These are phyloP conservation scores for Monarcha castaneiventris DNA, from an alignment of 2,113 vertebrate species.

Conservation along the genomic window DNA sequence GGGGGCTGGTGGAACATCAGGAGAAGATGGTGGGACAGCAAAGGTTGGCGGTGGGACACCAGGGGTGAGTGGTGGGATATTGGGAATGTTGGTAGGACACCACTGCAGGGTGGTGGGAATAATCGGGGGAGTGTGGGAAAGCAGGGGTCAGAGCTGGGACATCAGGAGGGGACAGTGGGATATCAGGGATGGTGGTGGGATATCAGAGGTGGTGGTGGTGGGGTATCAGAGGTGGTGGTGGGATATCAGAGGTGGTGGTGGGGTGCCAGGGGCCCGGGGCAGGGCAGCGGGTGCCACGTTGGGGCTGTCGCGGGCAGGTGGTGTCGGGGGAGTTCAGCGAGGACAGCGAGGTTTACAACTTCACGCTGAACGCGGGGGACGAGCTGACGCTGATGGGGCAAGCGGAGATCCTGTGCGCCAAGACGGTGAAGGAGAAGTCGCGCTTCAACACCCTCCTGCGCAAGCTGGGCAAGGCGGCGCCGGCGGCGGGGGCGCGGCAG, in stretches of 20 bases:
- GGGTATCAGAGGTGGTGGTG: accelerated
- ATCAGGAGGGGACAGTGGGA: neutral
- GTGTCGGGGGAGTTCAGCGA: conserved; percentile 98
- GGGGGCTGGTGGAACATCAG: neutral
- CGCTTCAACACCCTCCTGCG: conserved; percentile 89
- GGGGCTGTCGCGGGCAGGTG: conserved; percentile 74
- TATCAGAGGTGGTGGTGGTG: accelerated
- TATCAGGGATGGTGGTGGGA: too few relatives aligned
- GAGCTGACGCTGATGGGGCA: conserved; percentile 98
- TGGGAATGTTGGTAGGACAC: neutral
- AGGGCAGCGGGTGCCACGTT: neutral
- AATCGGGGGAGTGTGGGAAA: neutral
- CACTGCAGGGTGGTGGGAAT: too few relatives aligned
- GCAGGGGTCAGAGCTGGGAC: accelerated
- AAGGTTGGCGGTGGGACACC: neutral
- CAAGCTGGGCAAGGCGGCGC: conserved; percentile 84
- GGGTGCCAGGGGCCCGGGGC: accelerated
- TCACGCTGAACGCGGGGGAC: conserved; percentile 94
- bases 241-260: accelerated
- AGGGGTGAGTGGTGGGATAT: neutral
- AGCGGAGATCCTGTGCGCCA: conserved; percentile 95
- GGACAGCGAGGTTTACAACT: conserved; percentile 98
- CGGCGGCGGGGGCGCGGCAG: conserved; percentile 27
- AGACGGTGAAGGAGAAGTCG: conserved; percentile 88
- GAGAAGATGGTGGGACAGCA: neutral